A percentile compares a stretch with the other conserved stretches of the same genome.
These are phyloP conservation scores for Cistogaster globosa DNA, from an alignment of 2,888 invertebrate genomes.

Conservation along the genomic window DNA sequence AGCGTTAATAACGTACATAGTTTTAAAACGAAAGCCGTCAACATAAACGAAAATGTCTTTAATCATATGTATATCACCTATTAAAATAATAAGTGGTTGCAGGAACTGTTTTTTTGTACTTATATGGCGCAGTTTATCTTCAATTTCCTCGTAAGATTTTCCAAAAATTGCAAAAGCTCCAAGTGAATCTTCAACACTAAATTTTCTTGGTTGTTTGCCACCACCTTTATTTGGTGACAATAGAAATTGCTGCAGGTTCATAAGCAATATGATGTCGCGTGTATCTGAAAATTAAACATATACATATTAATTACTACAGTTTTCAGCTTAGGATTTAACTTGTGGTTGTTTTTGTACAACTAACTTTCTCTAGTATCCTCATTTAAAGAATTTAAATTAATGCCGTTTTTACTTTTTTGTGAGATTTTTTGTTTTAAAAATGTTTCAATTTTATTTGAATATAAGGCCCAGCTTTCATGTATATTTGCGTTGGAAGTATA, in stretches of 20 bases:
- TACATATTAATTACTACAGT: too few species aligned
- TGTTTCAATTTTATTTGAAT: too few species aligned
- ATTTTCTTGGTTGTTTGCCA: conserved; percentile 27
- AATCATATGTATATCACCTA: conserved; percentile 22
- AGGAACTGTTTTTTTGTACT: conserved; percentile 13
- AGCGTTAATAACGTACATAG: conserved; percentile 12
- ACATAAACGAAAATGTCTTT: conserved; percentile 33
- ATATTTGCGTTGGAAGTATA: too few species aligned
- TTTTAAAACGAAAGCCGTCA: conserved; percentile 24
- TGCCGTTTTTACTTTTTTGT: too few species aligned
- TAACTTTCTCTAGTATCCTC: too few species aligned
- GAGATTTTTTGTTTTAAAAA: too few species aligned
- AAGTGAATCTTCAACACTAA: conserved; percentile 7
- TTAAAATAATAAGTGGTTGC: conserved; percentile 10
- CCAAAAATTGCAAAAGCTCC: conserved; percentile 20
- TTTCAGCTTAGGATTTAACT: too few species aligned
- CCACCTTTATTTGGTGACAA: conserved; percentile 33
- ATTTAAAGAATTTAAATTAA: too few species aligned
- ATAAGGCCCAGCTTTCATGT: too few species aligned
- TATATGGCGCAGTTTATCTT: conserved; percentile 19
- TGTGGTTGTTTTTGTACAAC: too few species aligned
- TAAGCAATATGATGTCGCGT: neutral
- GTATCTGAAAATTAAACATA: too few species aligned
- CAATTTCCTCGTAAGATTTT: conserved; percentile 12
- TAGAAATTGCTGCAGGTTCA: conserved; percentile 21